Evolutionary conservation across 2,797 vertebrate genomes (phyloP).

Genomic region (Astyanax mexicanus): DNA sequence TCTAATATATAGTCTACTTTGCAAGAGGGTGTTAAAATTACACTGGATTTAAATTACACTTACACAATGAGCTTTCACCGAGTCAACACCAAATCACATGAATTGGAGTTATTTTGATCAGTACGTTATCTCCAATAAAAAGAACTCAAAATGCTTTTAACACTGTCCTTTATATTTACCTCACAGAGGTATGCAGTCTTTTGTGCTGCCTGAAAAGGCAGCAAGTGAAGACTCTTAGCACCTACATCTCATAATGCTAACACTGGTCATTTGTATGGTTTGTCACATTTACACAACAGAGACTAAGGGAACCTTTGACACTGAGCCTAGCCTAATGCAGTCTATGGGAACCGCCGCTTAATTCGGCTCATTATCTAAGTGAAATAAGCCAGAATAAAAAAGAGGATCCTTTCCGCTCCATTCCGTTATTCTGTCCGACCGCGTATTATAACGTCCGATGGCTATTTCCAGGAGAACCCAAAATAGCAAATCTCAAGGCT

Average conservation of each 20-base stretch:
- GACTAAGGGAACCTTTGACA: conserved; percentile 34
- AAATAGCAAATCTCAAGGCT: conserved; percentile 26
- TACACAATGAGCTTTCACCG: conserved; percentile 79
- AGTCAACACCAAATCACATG: conserved; percentile 78
- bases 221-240: conserved; percentile 65
- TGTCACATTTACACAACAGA: conserved; percentile 57
- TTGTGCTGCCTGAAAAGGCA: conserved; percentile 63
- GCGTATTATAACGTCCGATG: conserved; percentile 1
- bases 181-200: conserved; percentile 79
- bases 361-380: conserved; percentile 50
- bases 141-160: conserved; percentile 50
- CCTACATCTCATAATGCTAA: conserved; percentile 58
- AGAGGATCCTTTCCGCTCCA: conserved; percentile 23
- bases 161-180: conserved; percentile 68
- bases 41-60: conserved; percentile 73
- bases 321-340: conserved; percentile 22
- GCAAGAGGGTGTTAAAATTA: conserved; percentile 72
- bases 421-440: background rate
- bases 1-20: conserved; percentile 83
- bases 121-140: conserved; percentile 63
- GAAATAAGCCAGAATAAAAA: conserved; percentile 44
- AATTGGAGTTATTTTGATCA: conserved; percentile 72
- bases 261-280: conserved; percentile 39
- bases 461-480: conserved; percentile 11
- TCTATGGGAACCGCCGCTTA: conserved; percentile 30